phyloP scores from a whole-genome alignment of 2,888 invertebrate genomes.

The Girardia tigrina region DNA sequence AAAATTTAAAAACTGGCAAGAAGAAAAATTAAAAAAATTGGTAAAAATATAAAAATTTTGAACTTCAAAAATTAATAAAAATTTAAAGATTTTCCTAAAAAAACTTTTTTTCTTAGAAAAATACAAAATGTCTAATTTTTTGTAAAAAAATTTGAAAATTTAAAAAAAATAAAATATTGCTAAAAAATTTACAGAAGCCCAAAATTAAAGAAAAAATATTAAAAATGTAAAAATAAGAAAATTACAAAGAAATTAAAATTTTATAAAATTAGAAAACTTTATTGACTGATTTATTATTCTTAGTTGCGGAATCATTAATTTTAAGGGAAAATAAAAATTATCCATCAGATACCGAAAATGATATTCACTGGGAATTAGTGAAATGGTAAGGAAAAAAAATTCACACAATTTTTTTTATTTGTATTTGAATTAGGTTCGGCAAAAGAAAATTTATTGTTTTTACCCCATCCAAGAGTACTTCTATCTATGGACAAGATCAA shows the following conservation, averaged over 20 bases:
- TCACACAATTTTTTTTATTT: background rate
- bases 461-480: conserved; percentile 1
- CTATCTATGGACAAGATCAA: conserved; percentile 1
- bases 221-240: background rate
- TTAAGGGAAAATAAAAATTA: background rate
- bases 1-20: no score
- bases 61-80: no score
- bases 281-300: background rate
- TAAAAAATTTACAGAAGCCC: background rate
- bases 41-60: no score
- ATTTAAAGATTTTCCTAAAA: no score
- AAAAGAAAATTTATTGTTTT: conserved; percentile 15
- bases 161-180: background rate
- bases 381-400: no score
- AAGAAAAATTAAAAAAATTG: no score
- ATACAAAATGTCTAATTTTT: no score
- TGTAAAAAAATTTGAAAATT: no score
- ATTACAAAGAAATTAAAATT: background rate
- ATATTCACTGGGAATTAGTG: conserved; percentile 1
- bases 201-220: background rate
- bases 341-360: background rate
- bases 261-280: background rate
- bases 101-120: no score
- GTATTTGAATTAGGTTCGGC: background rate
- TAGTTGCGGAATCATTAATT: background rate